Base-by-base conservation (phyloP, 1,140 invertebrate species). In the Nebria ingens region DNA sequence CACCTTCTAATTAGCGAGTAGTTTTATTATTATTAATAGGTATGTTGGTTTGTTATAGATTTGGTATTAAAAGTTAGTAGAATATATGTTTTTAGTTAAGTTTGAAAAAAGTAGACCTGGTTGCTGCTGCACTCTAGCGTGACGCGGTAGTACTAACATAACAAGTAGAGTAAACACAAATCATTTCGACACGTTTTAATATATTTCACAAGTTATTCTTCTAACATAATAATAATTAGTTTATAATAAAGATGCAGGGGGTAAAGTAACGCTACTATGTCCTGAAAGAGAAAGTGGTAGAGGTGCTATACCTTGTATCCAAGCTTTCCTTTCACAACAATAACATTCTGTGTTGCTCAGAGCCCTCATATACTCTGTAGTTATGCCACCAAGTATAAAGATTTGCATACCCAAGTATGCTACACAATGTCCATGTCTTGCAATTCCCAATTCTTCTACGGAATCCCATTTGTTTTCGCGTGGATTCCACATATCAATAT, bases 301-400 rank as follows among this genome's bases (percentile, higher is more conserved):
- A 1, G 69, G 65, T 0, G 76, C 68, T 19, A 80, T 71, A 1
- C 77, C 78, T 54, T 75, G 70, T 29, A 81, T 75, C 78, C 78
- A 80, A 17, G 76, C 64, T 54, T 74, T 55, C 71, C 71, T 25
- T 73, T 70, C 59, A 78, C 71, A 53, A 59, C 77, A 81, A 57
- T 73, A 82, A 58, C 79, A 82, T 62, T 83, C 79, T 2, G 79
- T 76, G 58, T 74, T 79, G 62, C 70, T 79, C 2, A 82, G 59
- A 1, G 79, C 77, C 53, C 74, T 70, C 78, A 79, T 79, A 62
- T 79, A 77, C 52, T 74, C 72, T 1, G 79, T 81, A 2, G 78
- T 81, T 13, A 81, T 74, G 6, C 80, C 80, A 29, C 79, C 80
- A 54, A 81, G 77, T 21, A 81, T 77, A 29, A 82, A 67, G 55